Percentiles rank a stretch among this genome's conserved stretches.
phyloP scores from a whole-genome alignment of 2,797 vertebrate species.

The Calcarius lapponicus region DNA sequence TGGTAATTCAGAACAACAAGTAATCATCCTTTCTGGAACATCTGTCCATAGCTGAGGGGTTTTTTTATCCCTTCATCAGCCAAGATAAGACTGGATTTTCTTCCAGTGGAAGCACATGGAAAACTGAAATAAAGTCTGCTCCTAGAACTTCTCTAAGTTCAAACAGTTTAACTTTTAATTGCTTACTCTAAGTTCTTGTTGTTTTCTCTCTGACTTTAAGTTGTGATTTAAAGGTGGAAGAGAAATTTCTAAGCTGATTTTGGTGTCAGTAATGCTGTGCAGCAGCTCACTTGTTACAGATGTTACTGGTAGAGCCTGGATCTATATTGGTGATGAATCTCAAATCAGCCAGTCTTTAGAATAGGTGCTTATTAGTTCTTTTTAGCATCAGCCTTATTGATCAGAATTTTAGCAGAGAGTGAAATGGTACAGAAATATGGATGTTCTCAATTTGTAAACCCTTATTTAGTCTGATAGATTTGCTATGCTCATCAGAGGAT shows the following conservation, averaged over 20 bases:
- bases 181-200: neutral
- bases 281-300: neutral
- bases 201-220: neutral
- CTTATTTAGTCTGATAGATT: neutral
- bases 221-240: neutral
- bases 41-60: fast-evolving
- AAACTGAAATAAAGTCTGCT: neutral
- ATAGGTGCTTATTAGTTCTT: neutral
- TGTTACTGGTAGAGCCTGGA: neutral
- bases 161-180: neutral
- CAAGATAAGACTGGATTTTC: neutral
- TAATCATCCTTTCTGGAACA: neutral
- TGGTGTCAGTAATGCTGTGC: neutral
- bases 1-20: neutral
- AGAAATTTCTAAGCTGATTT: neutral
- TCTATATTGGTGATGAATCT: neutral
- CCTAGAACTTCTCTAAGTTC: neutral
- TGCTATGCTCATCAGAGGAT: neutral
- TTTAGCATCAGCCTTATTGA: neutral
- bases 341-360: neutral
- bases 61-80: neutral
- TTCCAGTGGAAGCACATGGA: neutral
- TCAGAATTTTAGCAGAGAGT: neutral
- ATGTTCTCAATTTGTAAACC: neutral
- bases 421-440: neutral